Conservation (phyloP, 2,797 vertebrate species). For the Sebastes aleutianus region DNA sequence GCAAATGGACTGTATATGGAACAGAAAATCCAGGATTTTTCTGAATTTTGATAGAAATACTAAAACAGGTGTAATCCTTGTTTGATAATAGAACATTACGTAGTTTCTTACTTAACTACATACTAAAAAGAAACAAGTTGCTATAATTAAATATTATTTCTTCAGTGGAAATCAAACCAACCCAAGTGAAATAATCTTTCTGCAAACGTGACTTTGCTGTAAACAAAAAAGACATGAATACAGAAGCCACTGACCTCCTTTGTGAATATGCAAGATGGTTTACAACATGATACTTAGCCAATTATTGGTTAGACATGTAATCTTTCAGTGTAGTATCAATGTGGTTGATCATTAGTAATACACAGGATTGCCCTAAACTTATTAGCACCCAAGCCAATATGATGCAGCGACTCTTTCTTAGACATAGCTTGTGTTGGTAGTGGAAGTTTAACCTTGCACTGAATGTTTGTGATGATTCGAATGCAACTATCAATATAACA, state of each 20-base stretch:
- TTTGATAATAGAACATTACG: background rate
- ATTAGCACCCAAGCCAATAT: slow-evolving; percentile 17
- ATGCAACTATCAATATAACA: background rate
- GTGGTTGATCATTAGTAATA: slow-evolving; percentile 80
- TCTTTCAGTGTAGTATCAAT: slow-evolving; percentile 79
- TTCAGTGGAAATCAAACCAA: background rate
- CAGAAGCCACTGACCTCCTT: slow-evolving; percentile 12
- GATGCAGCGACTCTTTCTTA: background rate
- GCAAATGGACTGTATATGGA: no score
- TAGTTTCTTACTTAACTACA: background rate
- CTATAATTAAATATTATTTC: no score
- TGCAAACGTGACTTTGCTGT: background rate
- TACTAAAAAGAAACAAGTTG: no score
- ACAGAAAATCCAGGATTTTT: background rate
- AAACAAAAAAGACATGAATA: background rate
- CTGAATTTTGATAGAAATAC: background rate
- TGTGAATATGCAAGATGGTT: slow-evolving; percentile 33
- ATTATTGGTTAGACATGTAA: slow-evolving; percentile 60
- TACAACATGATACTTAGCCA: slow-evolving; percentile 50
- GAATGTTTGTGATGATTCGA: background rate
- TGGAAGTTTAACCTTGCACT: background rate
- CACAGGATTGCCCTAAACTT: slow-evolving; percentile 37
- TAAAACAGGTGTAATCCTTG: background rate
- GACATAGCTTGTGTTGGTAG: background rate
- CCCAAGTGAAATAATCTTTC: background rate